Conservation (phyloP, 2,888 invertebrate species). For the Molanna angustata region DNA sequence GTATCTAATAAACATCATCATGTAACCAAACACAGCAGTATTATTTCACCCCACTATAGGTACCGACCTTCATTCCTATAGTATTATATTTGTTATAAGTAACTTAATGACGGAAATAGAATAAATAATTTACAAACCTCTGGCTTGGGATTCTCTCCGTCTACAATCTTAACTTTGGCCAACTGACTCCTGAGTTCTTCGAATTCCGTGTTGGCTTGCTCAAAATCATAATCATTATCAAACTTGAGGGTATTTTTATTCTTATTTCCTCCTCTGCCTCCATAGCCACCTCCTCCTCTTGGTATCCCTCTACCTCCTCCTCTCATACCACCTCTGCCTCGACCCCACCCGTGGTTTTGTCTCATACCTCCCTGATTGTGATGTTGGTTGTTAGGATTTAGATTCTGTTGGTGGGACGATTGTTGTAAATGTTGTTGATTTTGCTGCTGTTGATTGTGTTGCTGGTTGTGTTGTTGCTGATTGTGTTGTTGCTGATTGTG, state of each 20-base stretch:
- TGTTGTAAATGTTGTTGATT: constrained; percentile 40
- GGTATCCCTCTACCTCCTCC: constrained; percentile 44
- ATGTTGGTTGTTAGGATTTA: constrained; percentile 36
- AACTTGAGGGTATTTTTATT: constrained; percentile 81
- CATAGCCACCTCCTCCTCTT: constrained; percentile 43
- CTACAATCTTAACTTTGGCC: constrained; percentile 76
- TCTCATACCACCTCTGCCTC: constrained; percentile 51
- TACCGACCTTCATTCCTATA: too few relatives aligned
- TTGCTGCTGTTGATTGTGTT: constrained; percentile 39
- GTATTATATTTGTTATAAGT: too few relatives aligned
- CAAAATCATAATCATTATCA: constrained; percentile 97
- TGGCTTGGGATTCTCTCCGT: constrained; percentile 48
- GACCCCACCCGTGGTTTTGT: constrained; percentile 48
- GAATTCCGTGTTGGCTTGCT: constrained; percentile 96
- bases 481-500: constrained; percentile 39
- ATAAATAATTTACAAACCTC: constrained; percentile 49
- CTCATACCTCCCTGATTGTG: constrained; percentile 36
- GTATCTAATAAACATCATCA: too few relatives aligned
- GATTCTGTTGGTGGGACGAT: constrained; percentile 40
- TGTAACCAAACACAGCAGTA: too few relatives aligned
- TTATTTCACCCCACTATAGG: too few relatives aligned
- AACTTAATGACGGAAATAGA: not conserved
- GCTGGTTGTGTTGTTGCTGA: constrained; percentile 40
- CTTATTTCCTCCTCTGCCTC: constrained; percentile 41
- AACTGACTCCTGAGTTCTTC: constrained; percentile 86